Evolutionary conservation across 1,140 invertebrate genomes (phyloP).

Genomic region (Macrocentrus cingulum): DNA sequence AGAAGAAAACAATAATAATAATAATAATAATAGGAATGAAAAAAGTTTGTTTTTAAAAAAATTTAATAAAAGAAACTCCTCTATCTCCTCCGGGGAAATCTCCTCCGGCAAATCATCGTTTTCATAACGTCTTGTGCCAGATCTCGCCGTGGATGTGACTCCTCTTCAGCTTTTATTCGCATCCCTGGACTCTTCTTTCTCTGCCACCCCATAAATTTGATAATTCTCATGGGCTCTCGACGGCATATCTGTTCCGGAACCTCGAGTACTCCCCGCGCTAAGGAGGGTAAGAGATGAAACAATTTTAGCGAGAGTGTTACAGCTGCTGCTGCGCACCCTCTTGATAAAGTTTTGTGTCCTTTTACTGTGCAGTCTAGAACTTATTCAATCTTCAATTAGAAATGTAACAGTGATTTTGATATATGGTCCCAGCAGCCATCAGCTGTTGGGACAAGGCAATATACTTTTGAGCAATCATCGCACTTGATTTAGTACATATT

Average conservation of each 20-base stretch:
- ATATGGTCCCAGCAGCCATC: background rate
- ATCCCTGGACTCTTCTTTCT: slow-evolving; percentile 26
- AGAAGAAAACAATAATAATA: no score
- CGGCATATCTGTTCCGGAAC: slow-evolving; percentile 26
- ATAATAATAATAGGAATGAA: no score
- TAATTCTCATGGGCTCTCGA: slow-evolving; percentile 34
- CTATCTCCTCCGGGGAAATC: slow-evolving; percentile 32
- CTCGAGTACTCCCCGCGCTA: slow-evolving; percentile 14
- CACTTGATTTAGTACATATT: background rate
- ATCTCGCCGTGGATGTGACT: slow-evolving; percentile 10
- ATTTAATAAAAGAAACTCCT: background rate
- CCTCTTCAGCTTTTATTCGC: background rate
- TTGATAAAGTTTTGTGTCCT: background rate
- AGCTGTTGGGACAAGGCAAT: no score
- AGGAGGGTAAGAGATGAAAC: slow-evolving; percentile 24
- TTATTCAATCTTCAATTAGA: slow-evolving; percentile 19
- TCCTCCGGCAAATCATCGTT: slow-evolving; percentile 36
- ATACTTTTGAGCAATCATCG: no score
- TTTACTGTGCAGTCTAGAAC: background rate
- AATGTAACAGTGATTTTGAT: slow-evolving; percentile 22
- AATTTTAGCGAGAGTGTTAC: slow-evolving; percentile 7
- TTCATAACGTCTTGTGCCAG: slow-evolving; percentile 29
- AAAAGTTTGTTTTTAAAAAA: slow-evolving; percentile 1
- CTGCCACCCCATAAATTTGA: slow-evolving; percentile 36
- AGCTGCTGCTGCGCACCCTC: slow-evolving; percentile 18